phyloP scores from a whole-genome alignment of 2,888 invertebrate genomes.

The Cheilosia variabilis region DNA sequence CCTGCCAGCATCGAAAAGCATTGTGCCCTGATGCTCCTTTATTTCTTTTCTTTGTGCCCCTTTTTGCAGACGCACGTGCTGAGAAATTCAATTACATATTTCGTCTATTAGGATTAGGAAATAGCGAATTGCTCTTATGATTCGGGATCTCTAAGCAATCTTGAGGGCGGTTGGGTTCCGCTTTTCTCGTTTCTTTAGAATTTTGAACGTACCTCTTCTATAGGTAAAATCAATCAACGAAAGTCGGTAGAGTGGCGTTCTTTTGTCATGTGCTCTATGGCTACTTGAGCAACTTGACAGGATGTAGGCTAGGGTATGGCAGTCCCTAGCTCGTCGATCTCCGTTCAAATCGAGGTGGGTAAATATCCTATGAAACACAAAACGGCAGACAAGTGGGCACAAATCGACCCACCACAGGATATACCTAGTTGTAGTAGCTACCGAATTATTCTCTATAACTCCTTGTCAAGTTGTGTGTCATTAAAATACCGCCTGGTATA shows the following conservation, averaged over 20 bases:
- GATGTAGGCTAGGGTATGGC: too few relatives aligned
- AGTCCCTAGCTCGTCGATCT: too few relatives aligned
- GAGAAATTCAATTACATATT: not conserved
- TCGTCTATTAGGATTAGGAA: not conserved
- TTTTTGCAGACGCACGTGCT: slow-evolving; percentile 21
- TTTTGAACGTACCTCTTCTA: not conserved
- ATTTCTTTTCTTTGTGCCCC: not conserved
- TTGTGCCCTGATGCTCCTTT: not conserved
- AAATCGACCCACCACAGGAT: too few relatives aligned
- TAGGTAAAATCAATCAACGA: too few relatives aligned
- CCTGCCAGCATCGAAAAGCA: not conserved
- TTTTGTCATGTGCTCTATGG: not conserved
- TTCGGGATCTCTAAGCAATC: not conserved
- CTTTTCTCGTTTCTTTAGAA: not conserved
- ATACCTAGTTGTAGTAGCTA: too few relatives aligned
- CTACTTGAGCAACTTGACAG: not conserved
- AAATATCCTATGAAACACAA: too few relatives aligned
- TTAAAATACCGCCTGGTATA: not conserved
- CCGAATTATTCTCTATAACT: too few relatives aligned
- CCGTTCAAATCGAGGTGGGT: too few relatives aligned
- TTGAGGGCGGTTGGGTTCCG: not conserved
- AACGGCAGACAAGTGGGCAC: too few relatives aligned
- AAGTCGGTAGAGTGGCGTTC: not conserved
- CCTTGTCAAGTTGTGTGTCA: not conserved
- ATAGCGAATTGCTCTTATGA: not conserved